Evolutionary conservation across 23 tunicate genomes (phyloP).

Genomic region (Halocynthia aurantium): DNA sequence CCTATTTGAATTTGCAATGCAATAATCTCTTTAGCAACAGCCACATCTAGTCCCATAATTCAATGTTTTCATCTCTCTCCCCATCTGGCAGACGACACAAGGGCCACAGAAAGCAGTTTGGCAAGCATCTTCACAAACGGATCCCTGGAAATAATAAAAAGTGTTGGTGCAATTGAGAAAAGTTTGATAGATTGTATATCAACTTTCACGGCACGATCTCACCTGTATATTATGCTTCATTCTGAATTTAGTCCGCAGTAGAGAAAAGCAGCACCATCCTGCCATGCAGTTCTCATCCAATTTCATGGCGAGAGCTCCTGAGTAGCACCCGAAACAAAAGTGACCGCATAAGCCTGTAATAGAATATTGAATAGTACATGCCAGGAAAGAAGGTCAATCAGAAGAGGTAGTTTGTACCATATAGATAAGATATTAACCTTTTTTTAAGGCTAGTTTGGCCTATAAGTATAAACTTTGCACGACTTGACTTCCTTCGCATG

Average conservation of each 20-base stretch:
- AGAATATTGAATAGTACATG: background rate
- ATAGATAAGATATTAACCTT: too few relatives aligned
- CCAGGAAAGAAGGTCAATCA: background rate
- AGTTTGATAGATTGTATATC: background rate
- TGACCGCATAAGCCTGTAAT: constrained; percentile 14
- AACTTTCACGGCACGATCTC: background rate
- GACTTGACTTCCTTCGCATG: too few relatives aligned
- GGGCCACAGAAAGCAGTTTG: constrained; percentile 1
- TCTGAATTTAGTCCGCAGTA: constrained; percentile 35
- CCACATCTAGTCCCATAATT: background rate
- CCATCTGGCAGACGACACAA: constrained; percentile 44
- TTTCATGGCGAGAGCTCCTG: constrained; percentile 14
- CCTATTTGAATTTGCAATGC: too few relatives aligned
- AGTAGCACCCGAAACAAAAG: constrained; percentile 24
- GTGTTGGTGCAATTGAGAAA: background rate
- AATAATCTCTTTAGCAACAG: background rate
- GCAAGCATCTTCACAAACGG: constrained; percentile 28
- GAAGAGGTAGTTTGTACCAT: background rate
- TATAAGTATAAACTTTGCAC: too few relatives aligned
- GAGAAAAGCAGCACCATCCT: constrained; percentile 22
- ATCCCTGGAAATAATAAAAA: constrained; percentile 20
- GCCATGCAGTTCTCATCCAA: constrained; percentile 26
- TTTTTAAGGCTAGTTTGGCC: too few relatives aligned
- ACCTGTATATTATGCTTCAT: constrained; percentile 29
- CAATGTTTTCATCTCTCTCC: constrained; percentile 32